A percentile compares a stretch with the other conserved stretches of the same genome.
Conservation (phyloP, 2,113 vertebrate species). For the Pomatorhinus ruficollis region DNA sequence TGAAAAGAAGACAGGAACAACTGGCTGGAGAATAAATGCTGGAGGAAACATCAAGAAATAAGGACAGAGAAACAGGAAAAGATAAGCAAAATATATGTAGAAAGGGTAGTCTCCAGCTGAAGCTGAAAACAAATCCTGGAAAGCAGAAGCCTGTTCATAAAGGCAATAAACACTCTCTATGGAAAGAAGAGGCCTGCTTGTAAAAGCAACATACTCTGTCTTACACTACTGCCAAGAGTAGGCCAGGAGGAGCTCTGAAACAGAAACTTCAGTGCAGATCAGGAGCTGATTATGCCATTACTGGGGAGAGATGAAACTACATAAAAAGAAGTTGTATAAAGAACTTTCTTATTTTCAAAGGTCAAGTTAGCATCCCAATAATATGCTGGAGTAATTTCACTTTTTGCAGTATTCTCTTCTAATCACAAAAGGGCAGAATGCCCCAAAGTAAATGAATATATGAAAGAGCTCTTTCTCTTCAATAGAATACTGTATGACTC, state of each 20-base stretch:
- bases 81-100: background rate
- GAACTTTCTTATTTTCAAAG: background rate
- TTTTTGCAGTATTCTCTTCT: background rate
- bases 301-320: background rate
- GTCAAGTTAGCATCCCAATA: background rate
- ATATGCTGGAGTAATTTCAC: background rate
- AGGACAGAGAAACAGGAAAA: background rate
- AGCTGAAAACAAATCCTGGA: background rate
- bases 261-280: background rate
- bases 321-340: background rate
- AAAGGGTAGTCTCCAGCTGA: background rate
- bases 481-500: background rate
- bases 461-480: background rate
- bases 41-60: background rate
- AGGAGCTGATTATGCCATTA: background rate
- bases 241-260: background rate
- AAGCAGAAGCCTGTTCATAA: background rate
- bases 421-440: background rate
- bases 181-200: background rate
- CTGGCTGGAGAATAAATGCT: background rate
- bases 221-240: background rate
- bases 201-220: background rate
- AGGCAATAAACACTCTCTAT: background rate
- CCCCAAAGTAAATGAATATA: background rate
- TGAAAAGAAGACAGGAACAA: background rate